Base-by-base conservation (phyloP, 2,888 invertebrate genomes). In the Leuctra nigra region DNA sequence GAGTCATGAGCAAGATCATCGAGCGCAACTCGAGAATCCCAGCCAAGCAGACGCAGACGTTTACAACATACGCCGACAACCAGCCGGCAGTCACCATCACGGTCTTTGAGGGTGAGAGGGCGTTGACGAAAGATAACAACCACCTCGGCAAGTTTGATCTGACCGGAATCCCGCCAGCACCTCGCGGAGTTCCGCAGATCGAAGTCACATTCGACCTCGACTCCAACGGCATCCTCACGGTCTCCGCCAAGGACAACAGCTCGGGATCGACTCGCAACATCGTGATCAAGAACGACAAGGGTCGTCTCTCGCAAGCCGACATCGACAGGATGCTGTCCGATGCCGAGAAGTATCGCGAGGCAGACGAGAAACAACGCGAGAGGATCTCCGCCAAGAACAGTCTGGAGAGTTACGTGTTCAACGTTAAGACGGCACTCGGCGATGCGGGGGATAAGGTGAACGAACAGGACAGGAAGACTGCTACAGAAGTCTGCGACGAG, bases 31-130 rank as follows among this genome's bases (percentile, higher is more conserved):
- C n/a, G n/a, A n/a, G n/a, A n/a, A n/a, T n/a, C n/a, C n/a, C n/a
- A n/a, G n/a, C n/a, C n/a, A n/a, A n/a, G n/a, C n/a, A n/a, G n/a
- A n/a, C 74, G 2, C 80, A 81, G 63, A 84, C 81, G 0, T 96
- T 95, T 69, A 91, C 93, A 2, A 96, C 95, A 0, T 94, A 93
- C 69, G 77, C 90, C 14, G 94, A 96, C 72, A 94, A 94, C 67
- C 95, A 96, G 69, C 86, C 89, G 18, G 90, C 88, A 38, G 92
- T 93, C 0, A 85, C 88, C 33, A 91, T 93, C 64, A 87, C 88
- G 74, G 86, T 91, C 2, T 90, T 83, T 66, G 91, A 89, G 69
- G 87, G 87, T 25, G n/a, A n/a, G n/a, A n/a, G n/a, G n/a, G n/a
- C n/a, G n/a, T n/a, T n/a, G n/a, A n/a, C n/a, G n/a, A n/a, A 83